A percentile compares a stretch with the other conserved stretches of the same genome.
Conservation (phyloP, 2,113 vertebrate genomes). For the Oostethus manadensis region DNA sequence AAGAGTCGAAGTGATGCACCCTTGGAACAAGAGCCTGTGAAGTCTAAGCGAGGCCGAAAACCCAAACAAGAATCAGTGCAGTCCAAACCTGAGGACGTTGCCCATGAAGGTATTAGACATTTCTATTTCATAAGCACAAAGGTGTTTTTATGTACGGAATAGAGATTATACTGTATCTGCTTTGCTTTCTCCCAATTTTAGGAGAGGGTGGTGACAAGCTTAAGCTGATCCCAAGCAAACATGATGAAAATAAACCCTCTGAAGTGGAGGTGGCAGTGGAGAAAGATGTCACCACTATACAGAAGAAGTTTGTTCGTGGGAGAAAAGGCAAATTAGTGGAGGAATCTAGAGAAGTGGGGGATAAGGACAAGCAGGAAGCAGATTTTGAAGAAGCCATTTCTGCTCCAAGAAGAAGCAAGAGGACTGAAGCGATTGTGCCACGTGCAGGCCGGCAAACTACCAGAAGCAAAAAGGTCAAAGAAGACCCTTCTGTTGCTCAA, state of each 20-base stretch:
- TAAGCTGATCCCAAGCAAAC: background rate
- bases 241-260: slow-evolving; percentile 4
- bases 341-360: slow-evolving; percentile 14
- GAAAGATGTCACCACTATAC: background rate
- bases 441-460: slow-evolving; percentile 28
- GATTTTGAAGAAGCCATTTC: slow-evolving; percentile 8
- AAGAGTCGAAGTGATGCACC: background rate
- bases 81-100: background rate
- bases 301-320: slow-evolving; percentile 33
- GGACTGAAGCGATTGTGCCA: slow-evolving; percentile 17
- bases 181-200: background rate
- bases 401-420: slow-evolving; percentile 47
- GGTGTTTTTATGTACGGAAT: no score
- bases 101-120: slow-evolving; percentile 17
- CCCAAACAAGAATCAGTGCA: slow-evolving; percentile 20
- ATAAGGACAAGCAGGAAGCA: slow-evolving; percentile 14
- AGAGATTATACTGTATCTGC: no score
- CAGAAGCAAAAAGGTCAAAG: slow-evolving; percentile 44
- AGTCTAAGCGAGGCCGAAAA: slow-evolving; percentile 40
- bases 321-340: slow-evolving; percentile 15
- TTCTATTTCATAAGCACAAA: background rate
- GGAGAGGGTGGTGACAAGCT: slow-evolving; percentile 7
- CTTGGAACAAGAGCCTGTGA: slow-evolving; percentile 1
- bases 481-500: slow-evolving; percentile 4
- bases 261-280: background rate